Percentiles rank a stretch among this genome's conserved stretches.
Conservation (phyloP, 2,888 invertebrate species). For the Drosophila flavopinicola region DNA sequence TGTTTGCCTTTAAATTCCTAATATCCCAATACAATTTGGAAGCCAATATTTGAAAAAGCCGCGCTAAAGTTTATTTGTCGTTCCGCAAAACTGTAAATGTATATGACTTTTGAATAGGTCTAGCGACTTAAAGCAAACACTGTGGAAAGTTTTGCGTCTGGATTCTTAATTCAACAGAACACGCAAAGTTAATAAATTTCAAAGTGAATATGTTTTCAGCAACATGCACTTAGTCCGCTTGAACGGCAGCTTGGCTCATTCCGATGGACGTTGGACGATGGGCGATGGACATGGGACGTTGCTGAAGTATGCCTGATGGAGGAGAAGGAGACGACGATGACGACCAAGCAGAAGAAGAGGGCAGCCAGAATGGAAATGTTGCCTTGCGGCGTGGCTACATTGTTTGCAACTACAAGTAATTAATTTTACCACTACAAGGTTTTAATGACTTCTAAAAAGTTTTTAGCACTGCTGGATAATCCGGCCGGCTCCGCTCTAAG, state of each 20-base stretch:
- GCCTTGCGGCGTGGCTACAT: constrained; percentile 82
- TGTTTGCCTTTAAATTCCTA: too few species aligned
- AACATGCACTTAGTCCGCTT: constrained; percentile 74
- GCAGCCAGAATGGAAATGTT: constrained; percentile 65
- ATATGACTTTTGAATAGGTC: constrained; percentile 43
- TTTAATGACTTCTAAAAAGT: constrained; percentile 84
- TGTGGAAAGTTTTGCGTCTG: constrained; percentile 75
- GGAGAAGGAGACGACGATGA: background rate
- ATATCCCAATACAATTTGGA: too few species aligned
- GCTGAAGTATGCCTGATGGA: background rate
- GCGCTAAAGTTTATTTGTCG: constrained; percentile 17
- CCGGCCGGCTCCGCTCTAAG: constrained; percentile 63
- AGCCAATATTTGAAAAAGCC: constrained; percentile 37
- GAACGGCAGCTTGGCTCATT: constrained; percentile 42
- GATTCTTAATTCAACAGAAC: constrained; percentile 81
- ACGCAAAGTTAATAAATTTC: constrained; percentile 83
- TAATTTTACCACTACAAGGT: constrained; percentile 85
- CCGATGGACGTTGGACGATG: constrained; percentile 22
- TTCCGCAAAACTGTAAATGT: constrained; percentile 28
- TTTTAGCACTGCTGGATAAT: constrained; percentile 82
- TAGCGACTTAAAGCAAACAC: constrained; percentile 63
- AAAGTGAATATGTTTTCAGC: constrained; percentile 78
- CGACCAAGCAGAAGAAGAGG: constrained; percentile 19
- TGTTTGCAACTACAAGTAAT: constrained; percentile 84
- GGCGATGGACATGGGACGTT: constrained; percentile 18